Conservation (phyloP, 1,140 invertebrate genomes). For the Lerema accius region DNA sequence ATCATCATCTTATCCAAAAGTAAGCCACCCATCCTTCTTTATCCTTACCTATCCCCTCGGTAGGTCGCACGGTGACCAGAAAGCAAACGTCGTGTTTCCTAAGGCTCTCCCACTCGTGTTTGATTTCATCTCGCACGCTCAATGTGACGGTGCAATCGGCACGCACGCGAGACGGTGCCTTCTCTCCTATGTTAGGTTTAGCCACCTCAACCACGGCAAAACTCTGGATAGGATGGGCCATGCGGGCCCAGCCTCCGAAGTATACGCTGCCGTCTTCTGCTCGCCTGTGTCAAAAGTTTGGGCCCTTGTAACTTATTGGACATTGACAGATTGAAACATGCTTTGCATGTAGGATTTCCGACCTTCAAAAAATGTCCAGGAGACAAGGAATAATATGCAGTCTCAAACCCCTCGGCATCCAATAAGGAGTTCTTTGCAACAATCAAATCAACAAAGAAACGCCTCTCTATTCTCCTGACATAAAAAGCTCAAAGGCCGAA, state of each 20-base stretch:
- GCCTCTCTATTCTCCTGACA: too few relatives aligned
- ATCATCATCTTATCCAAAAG: too few relatives aligned
- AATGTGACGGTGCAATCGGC: conserved; percentile 97
- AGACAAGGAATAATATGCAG: too few relatives aligned
- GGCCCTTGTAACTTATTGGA: not conserved
- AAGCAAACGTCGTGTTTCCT: conserved; percentile 99
- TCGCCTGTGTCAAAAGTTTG: conserved; percentile 83
- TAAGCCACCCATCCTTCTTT: conserved; percentile 22
- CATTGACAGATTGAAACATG: too few relatives aligned
- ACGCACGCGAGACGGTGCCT: conserved; percentile 95
- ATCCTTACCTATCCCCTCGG: conserved; percentile 89
- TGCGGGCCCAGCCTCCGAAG: conserved; percentile 98
- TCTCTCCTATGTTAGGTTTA: conserved; percentile 95
- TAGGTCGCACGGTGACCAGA: conserved; percentile 94
- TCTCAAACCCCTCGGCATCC: too few relatives aligned
- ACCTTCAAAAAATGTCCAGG: too few relatives aligned
- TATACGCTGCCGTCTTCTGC: conserved; percentile 93
- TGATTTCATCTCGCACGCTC: conserved; percentile 94
- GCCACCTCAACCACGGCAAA: conserved; percentile 98
- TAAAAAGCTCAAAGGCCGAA: too few relatives aligned
- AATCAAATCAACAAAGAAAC: too few relatives aligned
- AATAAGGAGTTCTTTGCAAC: too few relatives aligned
- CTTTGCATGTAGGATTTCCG: too few relatives aligned
- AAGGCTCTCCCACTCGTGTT: conserved; percentile 98
- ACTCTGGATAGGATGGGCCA: conserved; percentile 97